Base-by-base conservation (phyloP, 2,888 invertebrate genomes). In the Prenolepis imparis region DNA sequence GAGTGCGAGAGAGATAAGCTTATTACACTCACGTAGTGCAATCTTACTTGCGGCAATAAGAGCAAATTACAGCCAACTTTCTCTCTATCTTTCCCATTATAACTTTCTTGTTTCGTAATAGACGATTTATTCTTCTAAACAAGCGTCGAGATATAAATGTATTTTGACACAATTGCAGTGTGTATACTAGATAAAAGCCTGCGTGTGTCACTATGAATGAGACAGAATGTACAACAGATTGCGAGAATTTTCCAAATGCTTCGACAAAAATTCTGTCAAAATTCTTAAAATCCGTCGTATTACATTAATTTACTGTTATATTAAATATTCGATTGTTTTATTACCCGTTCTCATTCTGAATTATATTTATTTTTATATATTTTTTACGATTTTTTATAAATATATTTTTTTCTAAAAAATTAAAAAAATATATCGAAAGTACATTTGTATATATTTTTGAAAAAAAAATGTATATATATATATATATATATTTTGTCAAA, bases 21-120 rank as follows among this genome's bases (percentile, higher is more conserved):
- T 83, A 73, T 78, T 78, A 59, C 57, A 82, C 82, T 85, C 82
- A n/a, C 52, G 70, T 74, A 81, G 48, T 44, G 86, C 85, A 83
- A 88, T 88, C 85, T 83, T 77, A 84, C 82, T 86, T 78, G 72
- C 41, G 63, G 82, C 85, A 88, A 87, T 86, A 85, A 83, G 86
- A 89, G 85, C 89, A 88, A 90, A 90, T 90, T 90, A 90, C 89
- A 90, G 28, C 59, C 72, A 39, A 66, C 36, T 64, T 15, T 63
- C 32, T 36, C 59, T 57, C 59, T 64, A 39, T 24, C 48, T 61
- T n/a, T 68, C 28, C 2, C 8, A 32, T 52, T 52, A 18, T 6
- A 55, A 57, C 15, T 70, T 15, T 48, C 59, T 39, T 80, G 32
- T 48, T 59, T 70, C 32, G 36, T 36, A 18, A 61, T 70, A 68